Conservation (phyloP, 2,888 invertebrate species). For the Zootermopsis nevadensis region DNA sequence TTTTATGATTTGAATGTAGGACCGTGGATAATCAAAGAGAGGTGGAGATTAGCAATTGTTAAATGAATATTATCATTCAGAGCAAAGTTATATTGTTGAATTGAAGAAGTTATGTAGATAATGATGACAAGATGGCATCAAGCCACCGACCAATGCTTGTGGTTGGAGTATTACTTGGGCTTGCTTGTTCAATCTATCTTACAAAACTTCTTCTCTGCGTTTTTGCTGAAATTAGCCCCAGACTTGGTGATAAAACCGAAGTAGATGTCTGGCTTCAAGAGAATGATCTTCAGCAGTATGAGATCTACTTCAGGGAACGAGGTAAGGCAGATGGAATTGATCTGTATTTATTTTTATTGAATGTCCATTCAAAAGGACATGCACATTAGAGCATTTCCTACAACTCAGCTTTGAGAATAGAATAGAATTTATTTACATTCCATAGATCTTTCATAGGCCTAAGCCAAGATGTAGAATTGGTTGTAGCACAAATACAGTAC, state of each 20-base stretch:
- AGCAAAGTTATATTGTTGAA: neutral
- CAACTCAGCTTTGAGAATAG: no score
- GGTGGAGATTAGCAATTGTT: neutral
- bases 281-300: slow-evolving; percentile 77
- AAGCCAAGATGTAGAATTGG: no score
- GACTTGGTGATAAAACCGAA: slow-evolving; percentile 67
- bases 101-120: slow-evolving; percentile 59
- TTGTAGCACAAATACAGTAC: no score
- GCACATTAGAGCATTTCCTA: no score
- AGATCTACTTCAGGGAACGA: slow-evolving; percentile 76
- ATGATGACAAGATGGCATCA: slow-evolving; percentile 39
- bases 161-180: slow-evolving; percentile 48
- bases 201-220: slow-evolving; percentile 52
- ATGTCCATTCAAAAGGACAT: no score
- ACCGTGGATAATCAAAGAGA: neutral
- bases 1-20: neutral
- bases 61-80: neutral
- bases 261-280: slow-evolving; percentile 82
- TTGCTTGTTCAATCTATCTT: slow-evolving; percentile 51
- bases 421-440: no score
- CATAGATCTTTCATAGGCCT: no score
- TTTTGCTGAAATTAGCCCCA: slow-evolving; percentile 48
- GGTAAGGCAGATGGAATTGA: no score
- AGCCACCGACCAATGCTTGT: slow-evolving; percentile 50
- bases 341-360: no score